Base-by-base conservation (phyloP, 2,797 vertebrate genomes). In the Crenuchus spilurus region DNA sequence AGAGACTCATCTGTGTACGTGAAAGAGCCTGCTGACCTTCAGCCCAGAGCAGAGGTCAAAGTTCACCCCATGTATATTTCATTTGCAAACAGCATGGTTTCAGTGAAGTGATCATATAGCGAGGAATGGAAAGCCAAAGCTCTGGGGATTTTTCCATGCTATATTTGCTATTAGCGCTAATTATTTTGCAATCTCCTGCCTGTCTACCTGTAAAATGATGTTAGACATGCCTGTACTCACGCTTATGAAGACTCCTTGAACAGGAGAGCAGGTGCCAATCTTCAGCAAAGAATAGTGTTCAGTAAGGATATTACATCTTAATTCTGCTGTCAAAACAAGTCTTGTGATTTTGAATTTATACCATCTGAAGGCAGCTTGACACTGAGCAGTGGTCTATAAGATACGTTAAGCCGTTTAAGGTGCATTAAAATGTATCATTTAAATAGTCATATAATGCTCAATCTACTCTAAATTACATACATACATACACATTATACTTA, bases 201-300 rank as follows among this genome's bases (percentile, higher is more conserved):
- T 89, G 90, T 91, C 91, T 92, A 93, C 91, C 91, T 92, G 91
- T 92, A 89, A 93, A 92, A 93, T 91, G 88, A 89, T 86, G 91
- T 93, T 92, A 90, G 92, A 90, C 90, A 92, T 92, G 90, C 88
- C 87, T 90, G 83, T 90, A 85, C 87, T 84, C 89, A 90, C 83
- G 87, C 79, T 87, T 86, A 68, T 62, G 33, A 54, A 57, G 68
- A 72, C 67, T 49, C 13, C 57, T 35, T 28, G 22, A 28, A 66
- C 42, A 46, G 51, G 70, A 60, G 69, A 55, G 72, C 65, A 66
- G 31, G 49, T 72, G 71, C 63, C 74, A 76, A 35, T 74, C 73
- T 73, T 76, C 18, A 14, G 9, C 6, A 55, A 37, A 49, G 68
- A n/a, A n/a, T n/a, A n/a, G n/a, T n/a, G n/a, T n/a, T n/a, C n/a